Evolutionary conservation across 2,888 invertebrate species (phyloP), one percentile per base, ranked within the genome.

Genomic region (Lysandra bellargus): DNA sequence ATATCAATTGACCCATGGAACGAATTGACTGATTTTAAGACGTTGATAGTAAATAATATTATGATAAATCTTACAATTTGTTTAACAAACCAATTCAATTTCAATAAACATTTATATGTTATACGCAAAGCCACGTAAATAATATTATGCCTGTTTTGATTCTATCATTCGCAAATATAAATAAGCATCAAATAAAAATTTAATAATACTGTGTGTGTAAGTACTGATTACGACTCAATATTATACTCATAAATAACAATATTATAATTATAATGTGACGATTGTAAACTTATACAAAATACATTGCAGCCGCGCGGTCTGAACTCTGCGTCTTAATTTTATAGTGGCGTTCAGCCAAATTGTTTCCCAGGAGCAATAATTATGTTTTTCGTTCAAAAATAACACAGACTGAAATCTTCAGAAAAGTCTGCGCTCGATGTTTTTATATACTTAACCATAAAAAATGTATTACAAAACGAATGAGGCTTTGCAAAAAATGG

Each of bases 241-340:
- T 2, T 61, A 61, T 23, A n/a, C 2, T 61, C 0, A 61, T 61
- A 60, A 23, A 23, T 23, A 23, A 23, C 23, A 53, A 53, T 53
- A 14, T 53, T 14, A 53, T 53, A 60, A 57, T 57, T 17, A 57
- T n/a, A 57, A 9, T 14, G n/a, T 57, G 4, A 5, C 57, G 57
- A 57, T 83, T 81, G 82, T 85, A 85, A 86, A 86, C 2, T 33
- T 33, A 85, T 83, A 85, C 80, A 83, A 85, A 86, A 85, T 83
- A 85, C 80, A 3, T 40, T 81, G 86, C 87, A 88, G 90, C 88
- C 90, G 86, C 85, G 90, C 89, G 83, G 90, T 90, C 90, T 91
- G 87, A 85, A 86, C 6, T 23, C n/a, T 61, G 23, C 61, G 84
- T 85, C 44, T 69, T 61, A 30, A 53, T 78, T 33, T 78, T 49